Conservation (phyloP, 1,140 invertebrate species). For the Cydia amplana region DNA sequence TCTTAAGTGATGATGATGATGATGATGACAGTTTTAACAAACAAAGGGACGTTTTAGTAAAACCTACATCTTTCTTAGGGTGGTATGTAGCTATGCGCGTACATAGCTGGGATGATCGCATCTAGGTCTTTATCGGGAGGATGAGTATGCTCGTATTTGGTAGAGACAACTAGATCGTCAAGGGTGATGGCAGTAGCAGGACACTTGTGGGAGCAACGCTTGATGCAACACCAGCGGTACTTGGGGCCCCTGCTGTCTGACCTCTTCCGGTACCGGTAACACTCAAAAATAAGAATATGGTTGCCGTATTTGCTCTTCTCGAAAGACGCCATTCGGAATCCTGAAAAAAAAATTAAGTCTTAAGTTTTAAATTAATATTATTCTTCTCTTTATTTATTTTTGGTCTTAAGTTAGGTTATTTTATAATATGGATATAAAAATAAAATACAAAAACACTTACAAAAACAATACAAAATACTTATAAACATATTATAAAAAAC, state of each 20-base stretch:
- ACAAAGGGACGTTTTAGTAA: no score
- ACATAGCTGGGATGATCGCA: not conserved
- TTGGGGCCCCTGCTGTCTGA: slow-evolving; percentile 43
- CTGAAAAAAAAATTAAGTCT: slow-evolving; percentile 33
- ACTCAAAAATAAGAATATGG: slow-evolving; percentile 44
- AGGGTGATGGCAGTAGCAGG: slow-evolving; percentile 39
- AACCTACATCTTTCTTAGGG: no score
- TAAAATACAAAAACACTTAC: no score
- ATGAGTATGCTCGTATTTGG: slow-evolving; percentile 38
- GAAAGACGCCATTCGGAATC: slow-evolving; percentile 37
- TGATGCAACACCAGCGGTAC: slow-evolving; percentile 42
- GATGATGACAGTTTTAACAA: no score
- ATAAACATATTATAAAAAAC: no score
- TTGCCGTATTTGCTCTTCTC: slow-evolving; percentile 48
- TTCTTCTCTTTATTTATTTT: no score
- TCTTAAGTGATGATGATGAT: no score
- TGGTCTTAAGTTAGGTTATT: no score
- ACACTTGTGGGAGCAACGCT: slow-evolving; percentile 37
- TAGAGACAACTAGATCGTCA: slow-evolving; percentile 35
- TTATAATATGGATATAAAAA: no score
- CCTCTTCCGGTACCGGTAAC: slow-evolving; percentile 51
- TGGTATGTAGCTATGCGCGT: not conserved
- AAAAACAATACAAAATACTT: no score
- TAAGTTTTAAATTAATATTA: no score
- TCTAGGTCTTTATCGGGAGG: not conserved